Evolutionary conservation across 2,113 vertebrate genomes (phyloP).

Genomic region (Solenodon paradoxus): DNA sequence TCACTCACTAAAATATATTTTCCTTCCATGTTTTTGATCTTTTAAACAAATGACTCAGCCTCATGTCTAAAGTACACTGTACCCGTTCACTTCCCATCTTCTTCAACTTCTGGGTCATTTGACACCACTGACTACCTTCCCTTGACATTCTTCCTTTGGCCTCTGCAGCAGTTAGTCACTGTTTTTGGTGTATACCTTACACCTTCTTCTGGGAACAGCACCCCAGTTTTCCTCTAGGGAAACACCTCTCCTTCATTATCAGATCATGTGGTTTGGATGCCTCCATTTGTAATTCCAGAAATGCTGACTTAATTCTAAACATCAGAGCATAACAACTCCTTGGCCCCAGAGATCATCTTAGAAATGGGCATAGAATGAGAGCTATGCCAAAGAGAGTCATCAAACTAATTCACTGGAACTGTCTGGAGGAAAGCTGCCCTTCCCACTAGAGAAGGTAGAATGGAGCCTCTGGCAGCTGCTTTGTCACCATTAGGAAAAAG

Average conservation of each 20-base stretch:
- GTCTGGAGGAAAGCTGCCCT: neutral
- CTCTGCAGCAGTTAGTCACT: neutral
- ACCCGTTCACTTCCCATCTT: neutral
- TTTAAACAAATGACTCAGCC: conserved; percentile 7
- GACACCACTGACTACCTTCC: neutral
- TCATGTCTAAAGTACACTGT: neutral
- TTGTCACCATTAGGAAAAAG: neutral
- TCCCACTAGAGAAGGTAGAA: neutral
- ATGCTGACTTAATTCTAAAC: neutral
- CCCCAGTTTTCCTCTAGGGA: neutral
- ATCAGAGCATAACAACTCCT: neutral
- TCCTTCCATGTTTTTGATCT: neutral
- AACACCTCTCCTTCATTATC: neutral
- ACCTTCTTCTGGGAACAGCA: neutral
- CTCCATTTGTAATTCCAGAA: neutral
- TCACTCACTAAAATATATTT: neutral
- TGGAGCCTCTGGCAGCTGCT: neutral
- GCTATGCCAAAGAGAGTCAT: neutral
- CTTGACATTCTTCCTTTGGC: neutral
- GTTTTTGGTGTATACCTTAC: neutral
- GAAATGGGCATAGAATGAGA: neutral
- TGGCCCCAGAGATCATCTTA: neutral
- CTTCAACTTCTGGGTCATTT: neutral
- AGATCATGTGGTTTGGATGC: neutral
- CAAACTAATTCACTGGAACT: fast-evolving